Evolutionary conservation across 2,888 invertebrate genomes (phyloP), one percentile per base, ranked within the genome.

Genomic region (Tolmerus cingulatus): DNA sequence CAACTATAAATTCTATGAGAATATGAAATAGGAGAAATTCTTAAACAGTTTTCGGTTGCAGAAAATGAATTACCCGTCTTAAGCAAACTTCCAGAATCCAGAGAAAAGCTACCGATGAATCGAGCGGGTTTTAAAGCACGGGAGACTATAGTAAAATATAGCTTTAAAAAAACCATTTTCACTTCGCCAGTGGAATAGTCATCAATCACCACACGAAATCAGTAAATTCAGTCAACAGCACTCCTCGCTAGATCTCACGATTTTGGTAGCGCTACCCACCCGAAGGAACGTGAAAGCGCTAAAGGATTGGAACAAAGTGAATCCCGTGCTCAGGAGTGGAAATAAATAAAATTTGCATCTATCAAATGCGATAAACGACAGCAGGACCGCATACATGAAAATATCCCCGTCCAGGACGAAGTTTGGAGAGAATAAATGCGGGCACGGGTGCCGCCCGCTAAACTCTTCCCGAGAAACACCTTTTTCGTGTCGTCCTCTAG

Each of bases 341-440:
- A 87, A 88, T 87, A 87, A 87, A 88, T 88, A 87, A 87, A 87
- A 88, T 88, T 88, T 88, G 87, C 88, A 88, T 88, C 86, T 87
- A 88, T 88, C 88, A 88, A 88, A 87, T 86, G 51, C 88, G 87
- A 88, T 88, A 88, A 87, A 88, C 86, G 87, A 87, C 77, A 85
- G 79, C 30, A 34, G 77, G 27, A 74, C 77, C 78, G 37, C 87
- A 74, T 77, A 46, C 77, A 74, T 86, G 43, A 5, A 51, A 46
- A 37, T 46, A 77, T 19, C 37, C 55, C 12, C 51, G 43, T 40
- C 76, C 76, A 51, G 46, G 74, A 55, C 77, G 1, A 37, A 37
- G 27, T 51, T 40, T n/a, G 5, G n/a, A n/a, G 27, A 66, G 66
- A 86, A 55, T 51, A 77, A 51, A 77, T 77, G 77, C 40, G 86